Conservation (phyloP, 2,113 vertebrate species). For the Ovibos moschatus region DNA sequence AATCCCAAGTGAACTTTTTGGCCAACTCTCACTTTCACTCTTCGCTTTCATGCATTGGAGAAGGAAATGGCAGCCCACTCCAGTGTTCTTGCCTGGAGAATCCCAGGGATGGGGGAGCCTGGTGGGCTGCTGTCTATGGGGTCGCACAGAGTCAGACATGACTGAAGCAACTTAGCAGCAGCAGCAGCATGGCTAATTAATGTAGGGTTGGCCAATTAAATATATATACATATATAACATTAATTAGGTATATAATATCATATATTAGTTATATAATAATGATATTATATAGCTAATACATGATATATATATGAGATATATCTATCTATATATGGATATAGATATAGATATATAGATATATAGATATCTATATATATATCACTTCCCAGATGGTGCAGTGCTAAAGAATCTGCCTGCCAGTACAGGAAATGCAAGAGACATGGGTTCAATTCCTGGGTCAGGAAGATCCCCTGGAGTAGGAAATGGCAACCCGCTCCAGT, state of each 20-base stretch:
- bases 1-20: neutral
- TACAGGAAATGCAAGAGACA: neutral
- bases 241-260: neutral
- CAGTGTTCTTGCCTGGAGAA: no score
- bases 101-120: no score
- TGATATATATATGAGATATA: neutral
- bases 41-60: no score
- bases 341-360: neutral
- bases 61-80: no score
- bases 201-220: neutral
- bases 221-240: neutral
- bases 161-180: no score
- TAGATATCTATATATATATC: neutral
- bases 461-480: neutral
- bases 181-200: neutral
- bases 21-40: neutral
- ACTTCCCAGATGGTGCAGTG: neutral
- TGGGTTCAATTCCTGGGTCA: neutral
- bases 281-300: neutral
- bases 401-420: neutral
- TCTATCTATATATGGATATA: no score
- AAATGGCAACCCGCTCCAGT: neutral
- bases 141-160: accelerated
- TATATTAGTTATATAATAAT: neutral
- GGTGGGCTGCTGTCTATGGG: accelerated